Evolutionary conservation across 2,888 invertebrate genomes (phyloP), one percentile per base, ranked within the genome.

Genomic region (Marronus borbonicus): DNA sequence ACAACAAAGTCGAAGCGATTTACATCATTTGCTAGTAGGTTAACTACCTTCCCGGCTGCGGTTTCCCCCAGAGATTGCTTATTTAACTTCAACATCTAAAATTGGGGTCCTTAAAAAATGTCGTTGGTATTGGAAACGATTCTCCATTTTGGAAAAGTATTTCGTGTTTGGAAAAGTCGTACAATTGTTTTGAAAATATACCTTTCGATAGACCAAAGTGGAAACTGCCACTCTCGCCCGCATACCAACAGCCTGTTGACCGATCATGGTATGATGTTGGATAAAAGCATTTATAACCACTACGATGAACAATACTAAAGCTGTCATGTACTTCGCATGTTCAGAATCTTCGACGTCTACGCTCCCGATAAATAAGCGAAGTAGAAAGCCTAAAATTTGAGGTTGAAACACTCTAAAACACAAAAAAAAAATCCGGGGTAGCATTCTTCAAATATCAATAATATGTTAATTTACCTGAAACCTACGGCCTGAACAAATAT

Each of bases 1-100:
- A 93, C 90, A 20, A 93, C 91, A 87, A 93, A 87, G 85, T 96
- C 96, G 86, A 96, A 95, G 79, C 95, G 91, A 83, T 92, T 93
- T 1, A 96, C 95, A 85, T 97, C 97, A 84, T 96, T 96, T 0
- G 96, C 95, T 88, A 97, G 90, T 75, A 97, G 87, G 86, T 96
- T 96, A 66, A 96, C 93, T 81, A 97, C 93, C 88, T 96, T 94
- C 0, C 96, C 96, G 83, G 94, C 86, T 88, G 97, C 94, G 0
- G 97, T 96, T 85, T 96, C 92, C 0, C 94, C 94, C 58, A 97
- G 87, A 0, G 97, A 93, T 7, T 90, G 90, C 84, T 91, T 91
- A 84, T 92, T 94, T 55, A 95, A 86, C 80, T 89, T 89, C 76
- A 94, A 86, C 2, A 93, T 90, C 91, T 91, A 24, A 83, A 85